Conservation (phyloP, 2,888 invertebrate genomes). For the Dusona sp. region DNA sequence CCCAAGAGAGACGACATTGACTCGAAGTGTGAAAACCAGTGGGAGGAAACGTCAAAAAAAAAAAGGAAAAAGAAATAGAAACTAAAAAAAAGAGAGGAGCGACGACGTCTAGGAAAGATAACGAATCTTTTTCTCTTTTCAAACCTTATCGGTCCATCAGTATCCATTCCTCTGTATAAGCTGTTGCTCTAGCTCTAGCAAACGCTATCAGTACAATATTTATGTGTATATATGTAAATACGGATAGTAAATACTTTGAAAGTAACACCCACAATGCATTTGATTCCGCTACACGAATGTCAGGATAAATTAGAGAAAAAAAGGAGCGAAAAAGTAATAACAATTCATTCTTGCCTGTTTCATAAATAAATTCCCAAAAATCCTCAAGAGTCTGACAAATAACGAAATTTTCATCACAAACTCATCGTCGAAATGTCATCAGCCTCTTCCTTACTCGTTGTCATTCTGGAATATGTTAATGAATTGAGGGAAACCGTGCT, state of each 20-base stretch:
- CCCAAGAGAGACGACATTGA: slow-evolving; percentile 31
- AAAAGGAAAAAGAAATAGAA: slow-evolving; percentile 25
- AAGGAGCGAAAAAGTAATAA: slow-evolving; percentile 48
- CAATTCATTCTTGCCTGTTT: background rate
- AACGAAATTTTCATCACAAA: background rate
- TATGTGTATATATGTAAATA: slow-evolving; percentile 21
- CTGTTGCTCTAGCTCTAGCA: slow-evolving; percentile 52
- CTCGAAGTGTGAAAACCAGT: slow-evolving; percentile 18
- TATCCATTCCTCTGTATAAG: slow-evolving; percentile 48
- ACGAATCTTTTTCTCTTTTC: slow-evolving; percentile 33
- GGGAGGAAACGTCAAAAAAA: slow-evolving; percentile 10
- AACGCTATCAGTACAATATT: slow-evolving; percentile 50
- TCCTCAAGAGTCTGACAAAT: background rate
- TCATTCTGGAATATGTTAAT: background rate
- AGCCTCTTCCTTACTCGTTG: background rate
- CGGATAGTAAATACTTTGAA: slow-evolving; percentile 47
- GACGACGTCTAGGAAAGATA: slow-evolving; percentile 58
- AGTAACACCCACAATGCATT: slow-evolving; percentile 48
- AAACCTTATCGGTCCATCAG: slow-evolving; percentile 31
- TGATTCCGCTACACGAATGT: slow-evolving; percentile 57
- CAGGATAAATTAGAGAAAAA: slow-evolving; percentile 68
- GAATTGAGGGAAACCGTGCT: background rate
- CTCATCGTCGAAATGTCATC: background rate
- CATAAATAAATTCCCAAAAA: background rate
- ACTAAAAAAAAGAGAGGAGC: slow-evolving; percentile 45